Evolutionary conservation across 2,797 vertebrate species (phyloP).

Genomic region (Dipus sagitta): DNA sequence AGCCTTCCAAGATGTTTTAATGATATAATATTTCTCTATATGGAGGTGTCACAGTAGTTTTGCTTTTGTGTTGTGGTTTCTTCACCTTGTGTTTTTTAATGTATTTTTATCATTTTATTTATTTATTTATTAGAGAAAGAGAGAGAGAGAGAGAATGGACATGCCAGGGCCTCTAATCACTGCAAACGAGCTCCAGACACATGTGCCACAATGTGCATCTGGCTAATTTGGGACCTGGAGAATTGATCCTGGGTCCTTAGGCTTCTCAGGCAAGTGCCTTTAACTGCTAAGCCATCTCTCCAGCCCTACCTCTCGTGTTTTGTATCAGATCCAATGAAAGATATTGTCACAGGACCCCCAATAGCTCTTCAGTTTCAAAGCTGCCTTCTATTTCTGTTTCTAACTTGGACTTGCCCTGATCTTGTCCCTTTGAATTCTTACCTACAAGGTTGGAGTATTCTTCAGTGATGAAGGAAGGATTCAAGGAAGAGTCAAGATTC

Average conservation of each 20-base stretch:
- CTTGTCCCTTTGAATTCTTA: background rate
- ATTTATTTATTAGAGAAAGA: no score
- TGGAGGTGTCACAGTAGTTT: background rate
- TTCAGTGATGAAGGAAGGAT: background rate
- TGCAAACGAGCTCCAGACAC: no score
- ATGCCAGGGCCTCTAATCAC: no score
- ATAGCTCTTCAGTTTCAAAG: background rate
- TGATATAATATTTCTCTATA: background rate
- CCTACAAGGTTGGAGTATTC: background rate
- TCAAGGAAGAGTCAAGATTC: background rate
- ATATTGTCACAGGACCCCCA: background rate
- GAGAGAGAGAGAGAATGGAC: no score
- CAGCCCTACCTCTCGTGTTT: no score
- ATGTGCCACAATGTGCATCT: no score
- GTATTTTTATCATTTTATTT: no score
- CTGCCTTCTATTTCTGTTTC: background rate
- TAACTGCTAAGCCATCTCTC: no score
- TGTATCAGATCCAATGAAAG: background rate
- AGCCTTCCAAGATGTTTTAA: constrained; percentile 1
- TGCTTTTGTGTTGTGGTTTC: background rate
- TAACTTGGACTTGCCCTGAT: background rate
- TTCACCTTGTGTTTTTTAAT: background rate
- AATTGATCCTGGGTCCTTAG: no score
- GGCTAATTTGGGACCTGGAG: no score
- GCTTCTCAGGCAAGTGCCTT: no score